Evolutionary conservation across 53 echinoderm and acorn worm genomes (phyloP), one percentile per base, ranked within the genome.

Genomic region (Crossaster papposus): DNA sequence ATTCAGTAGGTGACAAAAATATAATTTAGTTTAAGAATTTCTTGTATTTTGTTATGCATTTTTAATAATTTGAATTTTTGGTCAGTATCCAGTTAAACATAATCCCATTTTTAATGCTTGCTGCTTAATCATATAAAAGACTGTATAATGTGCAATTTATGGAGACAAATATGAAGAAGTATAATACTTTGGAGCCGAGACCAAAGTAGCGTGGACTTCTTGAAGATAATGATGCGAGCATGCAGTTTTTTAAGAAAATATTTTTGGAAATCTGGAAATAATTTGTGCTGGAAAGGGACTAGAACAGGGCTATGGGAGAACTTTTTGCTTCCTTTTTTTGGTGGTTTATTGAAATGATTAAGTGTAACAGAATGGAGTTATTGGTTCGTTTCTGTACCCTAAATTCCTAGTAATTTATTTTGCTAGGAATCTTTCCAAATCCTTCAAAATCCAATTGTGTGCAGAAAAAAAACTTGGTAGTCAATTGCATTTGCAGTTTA

Each of bases 91-190:
- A 9, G 28, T 63, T 81, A 18, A 51, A 32, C 33, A 55, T 15
- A 32, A 31, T 4, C 28, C 36, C 37, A 33, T 15, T 81, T 34
- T 64, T 65, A 51, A 84, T 20, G 84, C 84, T 84, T 72, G 84
- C 84, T 84, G 52, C 84, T 84, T 65, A 28, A 84, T 84, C 78
- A 38, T 38, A 50, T 50, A 38, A 44, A 36, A 72, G 44, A 68
- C 58, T 71, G 84, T 84, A 70, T 30, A 73, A 84, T 84, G 84
- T 84, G 84, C 84, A 84, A 84, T 84, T 84, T 84, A 84, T 52
- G 30, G 33, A 63, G 35, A 81, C 7, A 26, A 81, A 62, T 64
- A 55, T 3, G 5, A 31, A 6, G 33, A 32, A 62, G 31, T 30
- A 20, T 15, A 9, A 81, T 44, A 62, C 20, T 36, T 36, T 36